Evolutionary conservation across 2,113 vertebrate genomes (phyloP).

Genomic region (Tautogolabrus adspersus): DNA sequence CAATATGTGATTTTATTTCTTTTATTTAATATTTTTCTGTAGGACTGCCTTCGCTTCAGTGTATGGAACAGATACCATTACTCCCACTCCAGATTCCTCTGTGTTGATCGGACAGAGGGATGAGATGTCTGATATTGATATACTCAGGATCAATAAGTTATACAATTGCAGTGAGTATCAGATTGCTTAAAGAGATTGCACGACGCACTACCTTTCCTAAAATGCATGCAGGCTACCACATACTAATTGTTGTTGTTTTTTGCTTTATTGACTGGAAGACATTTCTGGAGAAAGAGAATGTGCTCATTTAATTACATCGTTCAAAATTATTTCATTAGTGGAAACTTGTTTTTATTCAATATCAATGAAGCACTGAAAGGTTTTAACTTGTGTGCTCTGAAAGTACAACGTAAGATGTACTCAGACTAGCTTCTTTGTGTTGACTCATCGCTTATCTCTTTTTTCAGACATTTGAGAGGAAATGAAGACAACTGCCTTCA

Average conservation of each 20-base stretch:
- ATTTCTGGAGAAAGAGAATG: too few relatives aligned
- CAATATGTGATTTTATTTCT: not conserved
- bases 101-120: constrained; percentile 35
- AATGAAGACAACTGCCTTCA: not conserved
- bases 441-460: not conserved
- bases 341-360: not conserved
- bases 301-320: too few relatives aligned
- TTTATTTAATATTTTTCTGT: not conserved
- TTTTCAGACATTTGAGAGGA: constrained; percentile 34
- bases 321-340: too few relatives aligned
- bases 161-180: constrained; percentile 42
- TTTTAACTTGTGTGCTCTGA: not conserved
- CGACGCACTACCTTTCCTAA: not conserved
- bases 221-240: not conserved
- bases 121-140: constrained; percentile 32
- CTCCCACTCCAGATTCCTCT: constrained; percentile 40
- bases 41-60: constrained; percentile 9
- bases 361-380: not conserved
- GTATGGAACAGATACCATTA: constrained; percentile 18
- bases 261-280: not conserved
- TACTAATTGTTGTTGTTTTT: not conserved
- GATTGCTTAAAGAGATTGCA: not conserved
- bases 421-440: not conserved
- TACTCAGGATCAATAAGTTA: constrained; percentile 50
- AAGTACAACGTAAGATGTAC: not conserved